These are phyloP conservation scores for Shargacucullia verbasci DNA, from an alignment of 2,888 invertebrate species.

Conservation along the genomic window DNA sequence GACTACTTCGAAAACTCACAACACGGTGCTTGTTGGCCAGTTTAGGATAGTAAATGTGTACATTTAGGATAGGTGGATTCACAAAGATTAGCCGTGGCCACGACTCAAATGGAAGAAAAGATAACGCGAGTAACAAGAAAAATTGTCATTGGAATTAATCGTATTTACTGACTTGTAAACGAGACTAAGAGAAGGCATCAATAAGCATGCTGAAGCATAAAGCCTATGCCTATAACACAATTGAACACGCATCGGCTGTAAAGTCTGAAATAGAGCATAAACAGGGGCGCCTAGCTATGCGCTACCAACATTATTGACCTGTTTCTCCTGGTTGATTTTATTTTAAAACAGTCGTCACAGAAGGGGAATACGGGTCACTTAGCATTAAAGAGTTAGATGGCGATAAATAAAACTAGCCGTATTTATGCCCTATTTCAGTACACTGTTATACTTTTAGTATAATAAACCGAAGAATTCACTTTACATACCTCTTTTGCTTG, in stretches of 20 bases:
- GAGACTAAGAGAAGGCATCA: slow-evolving; percentile 10
- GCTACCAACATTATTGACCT: slow-evolving; percentile 22
- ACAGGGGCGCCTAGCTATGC: slow-evolving; percentile 32
- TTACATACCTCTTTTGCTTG: too few relatives aligned
- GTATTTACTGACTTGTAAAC: slow-evolving; percentile 12
- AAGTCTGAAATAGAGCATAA: slow-evolving; percentile 46
- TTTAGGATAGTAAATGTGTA: too few relatives aligned
- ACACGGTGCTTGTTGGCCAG: too few relatives aligned
- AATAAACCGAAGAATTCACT: too few relatives aligned
- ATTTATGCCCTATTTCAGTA: slow-evolving; percentile 26
- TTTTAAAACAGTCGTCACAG: slow-evolving; percentile 33
- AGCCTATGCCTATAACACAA: slow-evolving; percentile 38
- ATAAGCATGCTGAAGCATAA: slow-evolving; percentile 10
- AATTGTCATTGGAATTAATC: too few relatives aligned
- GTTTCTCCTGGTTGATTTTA: slow-evolving; percentile 21
- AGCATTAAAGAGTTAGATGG: slow-evolving; percentile 22
- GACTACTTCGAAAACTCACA: too few relatives aligned
- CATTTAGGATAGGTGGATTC: too few relatives aligned
- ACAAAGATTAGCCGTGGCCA: too few relatives aligned
- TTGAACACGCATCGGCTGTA: slow-evolving; percentile 41
- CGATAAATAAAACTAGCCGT: slow-evolving; percentile 24
- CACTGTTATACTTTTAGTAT: too few relatives aligned
- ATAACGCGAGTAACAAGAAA: too few relatives aligned
- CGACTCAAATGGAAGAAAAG: too few relatives aligned
- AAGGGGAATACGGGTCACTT: slow-evolving; percentile 45